Evolutionary conservation across 2,888 invertebrate genomes (phyloP).

Genomic region (Trichopoda pennipes): DNA sequence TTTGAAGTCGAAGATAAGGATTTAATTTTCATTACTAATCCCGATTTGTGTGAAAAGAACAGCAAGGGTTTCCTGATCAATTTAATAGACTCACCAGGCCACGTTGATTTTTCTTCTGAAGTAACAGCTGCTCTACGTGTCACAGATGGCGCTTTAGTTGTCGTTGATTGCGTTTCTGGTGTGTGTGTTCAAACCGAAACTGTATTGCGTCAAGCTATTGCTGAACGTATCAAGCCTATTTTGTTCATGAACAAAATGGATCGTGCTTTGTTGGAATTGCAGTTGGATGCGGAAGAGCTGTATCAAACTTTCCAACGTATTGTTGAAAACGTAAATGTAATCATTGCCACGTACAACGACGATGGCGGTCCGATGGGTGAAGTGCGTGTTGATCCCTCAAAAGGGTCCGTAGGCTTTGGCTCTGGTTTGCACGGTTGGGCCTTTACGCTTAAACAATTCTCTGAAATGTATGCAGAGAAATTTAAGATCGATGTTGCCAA

Average conservation of each 20-base stretch:
- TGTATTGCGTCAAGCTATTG: conserved; percentile 99
- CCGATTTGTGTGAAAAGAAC: conserved; percentile 94
- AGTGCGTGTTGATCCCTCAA: conserved; percentile 98
- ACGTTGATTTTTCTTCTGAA: conserved; percentile 99
- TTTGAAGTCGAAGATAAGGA: conserved; percentile 98
- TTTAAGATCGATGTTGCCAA: conserved; percentile 98
- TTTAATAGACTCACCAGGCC: conserved; percentile 99
- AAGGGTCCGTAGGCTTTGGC: conserved; percentile 99
- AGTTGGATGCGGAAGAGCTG: conserved; percentile 96
- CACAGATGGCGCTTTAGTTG: conserved; percentile 99
- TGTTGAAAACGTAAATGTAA: conserved; percentile 99
- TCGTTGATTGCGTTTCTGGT: conserved; percentile 99
- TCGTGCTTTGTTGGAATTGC: conserved; percentile 97
- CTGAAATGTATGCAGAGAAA: conserved; percentile 99
- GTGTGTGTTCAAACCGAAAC: conserved; percentile 99
- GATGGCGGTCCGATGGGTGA: conserved; percentile 99
- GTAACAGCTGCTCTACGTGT: conserved; percentile 99
- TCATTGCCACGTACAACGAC: conserved; percentile 99
- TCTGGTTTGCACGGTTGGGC: conserved; percentile 99
- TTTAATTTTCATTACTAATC: conserved; percentile 93
- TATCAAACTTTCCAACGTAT: conserved; percentile 99
- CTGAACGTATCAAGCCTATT: conserved; percentile 99
- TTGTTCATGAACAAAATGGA: conserved; percentile 99
- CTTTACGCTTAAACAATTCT: conserved; percentile 99
- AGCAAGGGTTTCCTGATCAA: conserved; percentile 99